Evolutionary conservation across 2,888 invertebrate species (phyloP).

Genomic region (Lysandra bellargus): DNA sequence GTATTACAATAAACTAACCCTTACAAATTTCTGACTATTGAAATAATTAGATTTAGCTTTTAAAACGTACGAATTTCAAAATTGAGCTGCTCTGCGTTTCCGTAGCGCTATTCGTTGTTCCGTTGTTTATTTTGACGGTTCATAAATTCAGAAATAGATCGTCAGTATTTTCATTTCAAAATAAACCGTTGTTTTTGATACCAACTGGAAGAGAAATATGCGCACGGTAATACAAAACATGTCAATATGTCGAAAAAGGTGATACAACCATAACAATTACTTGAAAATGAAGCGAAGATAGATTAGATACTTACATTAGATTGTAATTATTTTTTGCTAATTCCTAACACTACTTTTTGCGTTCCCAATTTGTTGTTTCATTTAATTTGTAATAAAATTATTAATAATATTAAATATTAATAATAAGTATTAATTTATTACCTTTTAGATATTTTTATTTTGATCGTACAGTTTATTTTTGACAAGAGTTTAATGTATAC

Average conservation of each 20-base stretch:
- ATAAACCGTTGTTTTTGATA: conserved; percentile 39
- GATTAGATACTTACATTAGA: too few species aligned
- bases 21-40: too few species aligned
- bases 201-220: background rate
- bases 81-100: background rate
- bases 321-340: too few species aligned
- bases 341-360: too few species aligned
- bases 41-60: background rate
- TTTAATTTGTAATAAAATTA: too few species aligned
- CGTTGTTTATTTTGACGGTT: conserved; percentile 35
- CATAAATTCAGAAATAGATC: conserved; percentile 50
- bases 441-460: too few species aligned
- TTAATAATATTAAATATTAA: too few species aligned
- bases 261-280: background rate
- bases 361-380: too few species aligned
- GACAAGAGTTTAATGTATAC: too few species aligned
- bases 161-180: conserved; percentile 38
- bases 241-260: background rate
- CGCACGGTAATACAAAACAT: background rate
- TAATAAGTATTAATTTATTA: too few species aligned
- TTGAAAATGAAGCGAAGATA: background rate
- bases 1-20: too few species aligned
- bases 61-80: background rate
- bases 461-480: too few species aligned
- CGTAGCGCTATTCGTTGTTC: background rate